phyloP scores from a whole-genome alignment of 2,888 invertebrate genomes.

The Melipona beecheii region DNA sequence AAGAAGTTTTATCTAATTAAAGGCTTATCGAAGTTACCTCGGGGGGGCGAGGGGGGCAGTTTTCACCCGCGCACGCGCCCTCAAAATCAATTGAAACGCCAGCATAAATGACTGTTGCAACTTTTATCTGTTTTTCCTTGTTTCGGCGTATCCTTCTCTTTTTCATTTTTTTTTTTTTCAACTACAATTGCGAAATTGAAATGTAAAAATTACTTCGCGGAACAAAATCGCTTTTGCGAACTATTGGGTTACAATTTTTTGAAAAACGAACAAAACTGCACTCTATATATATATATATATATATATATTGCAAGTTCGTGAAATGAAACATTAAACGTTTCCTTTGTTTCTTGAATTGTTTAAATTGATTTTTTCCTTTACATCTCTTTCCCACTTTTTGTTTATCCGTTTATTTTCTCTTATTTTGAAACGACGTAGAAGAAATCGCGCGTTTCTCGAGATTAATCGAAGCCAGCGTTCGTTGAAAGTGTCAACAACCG shows the following conservation, averaged over 20 bases:
- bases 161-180: neutral
- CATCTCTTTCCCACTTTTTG: no score
- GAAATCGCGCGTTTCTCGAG: neutral
- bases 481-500: no score
- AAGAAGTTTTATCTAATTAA: conserved; percentile 63
- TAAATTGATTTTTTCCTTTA: no score
- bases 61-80: conserved; percentile 13
- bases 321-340: neutral
- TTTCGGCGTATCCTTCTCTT: neutral
- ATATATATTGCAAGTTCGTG: neutral
- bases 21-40: conserved; percentile 58
- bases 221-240: no score
- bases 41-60: neutral
- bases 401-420: neutral
- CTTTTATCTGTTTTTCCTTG: neutral
- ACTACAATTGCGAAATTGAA: neutral
- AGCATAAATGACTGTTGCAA: conserved; percentile 28
- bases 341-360: no score
- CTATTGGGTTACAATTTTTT: neutral
- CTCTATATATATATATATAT: no score
- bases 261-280: neutral
- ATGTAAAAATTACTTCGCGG: neutral
- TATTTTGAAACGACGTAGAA: no score
- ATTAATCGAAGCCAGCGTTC: neutral
- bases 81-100: conserved; percentile 34